phyloP scores from a whole-genome alignment of 2,113 vertebrate genomes.

The Campylomormyrus tamandua region DNA sequence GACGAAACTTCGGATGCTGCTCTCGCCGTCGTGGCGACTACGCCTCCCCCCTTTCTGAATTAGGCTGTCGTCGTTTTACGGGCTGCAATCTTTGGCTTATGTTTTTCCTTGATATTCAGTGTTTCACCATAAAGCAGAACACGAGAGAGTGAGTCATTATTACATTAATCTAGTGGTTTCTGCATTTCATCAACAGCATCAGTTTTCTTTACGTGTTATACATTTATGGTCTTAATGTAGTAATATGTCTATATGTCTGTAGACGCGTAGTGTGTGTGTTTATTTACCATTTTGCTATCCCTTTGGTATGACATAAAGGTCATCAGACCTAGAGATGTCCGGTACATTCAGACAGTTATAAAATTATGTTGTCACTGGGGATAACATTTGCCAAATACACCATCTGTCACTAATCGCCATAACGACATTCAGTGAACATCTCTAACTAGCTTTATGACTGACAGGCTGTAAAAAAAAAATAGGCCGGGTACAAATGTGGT shows the following conservation, averaged over 20 bases:
- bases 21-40: not conserved
- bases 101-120: not conserved
- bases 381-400: not conserved
- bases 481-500: not conserved
- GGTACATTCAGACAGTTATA: not conserved
- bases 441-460: not conserved
- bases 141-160: not conserved
- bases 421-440: not conserved
- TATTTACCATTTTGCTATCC: not conserved
- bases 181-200: not conserved
- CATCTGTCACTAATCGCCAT: not conserved
- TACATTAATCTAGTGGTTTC: not conserved
- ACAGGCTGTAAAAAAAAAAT: not conserved
- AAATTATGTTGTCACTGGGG: not conserved
- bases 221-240: not conserved
- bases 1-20: not conserved
- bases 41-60: not conserved
- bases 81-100: not conserved
- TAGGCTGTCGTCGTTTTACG: not conserved
- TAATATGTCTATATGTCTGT: not conserved
- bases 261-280: not conserved
- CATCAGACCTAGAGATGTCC: not conserved
- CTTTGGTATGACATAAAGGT: not conserved
- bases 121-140: not conserved
- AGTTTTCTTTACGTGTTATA: not conserved